Base-by-base conservation (phyloP, 1,140 invertebrate species). In the Drosophila auraria region DNA sequence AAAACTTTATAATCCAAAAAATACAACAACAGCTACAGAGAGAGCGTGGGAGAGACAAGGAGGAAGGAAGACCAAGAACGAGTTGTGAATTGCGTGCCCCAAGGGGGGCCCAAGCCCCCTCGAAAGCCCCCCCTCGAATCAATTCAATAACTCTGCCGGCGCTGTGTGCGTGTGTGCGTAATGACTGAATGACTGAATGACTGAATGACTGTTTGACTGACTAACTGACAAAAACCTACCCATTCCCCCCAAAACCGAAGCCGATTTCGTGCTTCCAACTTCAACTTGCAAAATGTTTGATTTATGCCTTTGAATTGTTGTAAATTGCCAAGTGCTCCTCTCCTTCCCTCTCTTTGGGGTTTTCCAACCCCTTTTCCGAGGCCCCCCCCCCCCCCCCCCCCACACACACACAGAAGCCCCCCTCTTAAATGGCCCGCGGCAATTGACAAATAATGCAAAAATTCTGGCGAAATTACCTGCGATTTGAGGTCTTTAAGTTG, bases 1-100 rank as follows among this genome's bases (percentile, higher is more conserved):
- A 90, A 90, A 90, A 90, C 86, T 90, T 90, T 90, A 90, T 90
- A 90, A 90, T 90, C 86, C 86, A 90, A 90, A 90, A 90, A 90
- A 82, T 86, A 90, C 84, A 89, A 76, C 65, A 80, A 27, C 56
- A 68, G 20, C 33, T 9, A 56, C 0, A 15, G 1, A 8, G 9
- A 38, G 20, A 14, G 54, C 54, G n/a, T 33, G 7, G 12, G 25
- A 42, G 9, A 4, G 20, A 20, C 20, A 20, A 20, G 20, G 20
- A 42, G 40, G 47, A 72, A 74, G 72, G 36, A 57, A 40, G 17
- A 11, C n/a, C 30, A 8, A 12, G 53, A 54, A 76, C 60, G 59
- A 54, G 61, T 57, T 57, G 54, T 47, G 57, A 76, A 42, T 65
- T 76, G 60, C 72, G 61, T 64, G 61, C 60, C 61, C 40, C 38